Base-by-base conservation (phyloP, 1,140 invertebrate species). In the Bombus impatiens region DNA sequence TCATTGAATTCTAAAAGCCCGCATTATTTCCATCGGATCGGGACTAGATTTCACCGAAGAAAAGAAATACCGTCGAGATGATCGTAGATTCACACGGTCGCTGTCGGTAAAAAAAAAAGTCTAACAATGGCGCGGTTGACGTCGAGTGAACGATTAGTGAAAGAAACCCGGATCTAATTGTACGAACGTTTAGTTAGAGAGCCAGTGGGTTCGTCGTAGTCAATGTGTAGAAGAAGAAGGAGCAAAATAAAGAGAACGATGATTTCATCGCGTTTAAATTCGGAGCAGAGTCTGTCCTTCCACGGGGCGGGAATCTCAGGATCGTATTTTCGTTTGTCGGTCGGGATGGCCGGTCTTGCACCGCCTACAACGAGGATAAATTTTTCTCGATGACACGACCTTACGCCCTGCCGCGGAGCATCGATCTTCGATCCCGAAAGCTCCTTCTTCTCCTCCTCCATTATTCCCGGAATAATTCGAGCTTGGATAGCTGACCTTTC, bases 201-300 rank as follows among this genome's bases (percentile, higher is more conserved):
- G n/a, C 12, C 15, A 32, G 18, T 35, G n/a, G n/a, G n/a, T 8
- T 67, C n/a, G 1, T 67, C 65, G 3, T 62, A 82, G 86, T 87
- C 89, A 86, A 89, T 59, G 86, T 83, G 76, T 82, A 89, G 82
- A 57, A 62, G 67, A 59, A 78, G 78, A 25, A 32, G 71, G 28
- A 78, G 53, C 59, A 47, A 75, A 75, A 86, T 40, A 37, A 75
- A 32, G n/a, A 44, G 84, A 79, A 81, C 62, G 89, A 90, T 90
- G 89, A 90, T 90, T 90, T 90, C 88, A 90, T 89, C 88, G 86
- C 47, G 79, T 13, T 86, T 76, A 84, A 90, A 89, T 89, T 90
- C 88, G 59, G 13, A 47, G 68, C 79, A 59, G 12, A 57, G n/a
- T n/a, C 8, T 18, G 10, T n/a, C 44, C 47, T 70, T 84, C 75